Base-by-base conservation (phyloP, 2,797 vertebrate species). In the Rachycentron canadum region DNA sequence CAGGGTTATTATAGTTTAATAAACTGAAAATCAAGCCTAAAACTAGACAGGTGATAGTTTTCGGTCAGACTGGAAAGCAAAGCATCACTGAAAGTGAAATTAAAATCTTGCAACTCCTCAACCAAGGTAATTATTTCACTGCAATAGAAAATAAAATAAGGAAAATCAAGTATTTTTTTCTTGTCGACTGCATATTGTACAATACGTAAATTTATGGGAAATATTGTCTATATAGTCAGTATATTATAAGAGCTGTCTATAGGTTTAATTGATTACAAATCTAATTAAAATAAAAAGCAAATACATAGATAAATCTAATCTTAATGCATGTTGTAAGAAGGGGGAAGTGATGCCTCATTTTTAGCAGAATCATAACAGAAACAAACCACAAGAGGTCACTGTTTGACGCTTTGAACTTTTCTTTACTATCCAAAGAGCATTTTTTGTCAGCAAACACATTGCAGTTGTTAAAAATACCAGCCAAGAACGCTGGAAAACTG, bases 361-460 rank as follows among this genome's bases (percentile, higher is more conserved):
- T 59, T 13, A n/a, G 30, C 17, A 45, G 6, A 2, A 19, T 25
- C 16, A 28, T 25, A 2, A 52, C 38, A 36, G 23, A 23, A 65
- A 78, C 23, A 25, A 1, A 17, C 81, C 88, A 90, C 87, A 76
- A 86, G 89, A 64, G 72, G 89, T 81, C 81, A 5, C 0, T 28
- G 58, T 81, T 76, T 76, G n/a, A 52, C 73, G 50, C 2, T 21
- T 73, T 43, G 32, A 26, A 53, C 4, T 1, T 36, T 11, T 40
- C n/a, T 52, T 36, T 21, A 49, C 3, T 12, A 16, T 21, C 56
- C 14, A 74, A 45, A 38, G 1, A 69, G 43, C 25, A 59, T 52
- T 25, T 23, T 62, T 26, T 61, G 25, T 26, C 25, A 40, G 11
- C 21, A 80, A 66, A 59, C 9, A 50, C 9, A 21, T 38, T 79